Evolutionary conservation across 2,113 vertebrate genomes (phyloP).

Genomic region (Solea solea): DNA sequence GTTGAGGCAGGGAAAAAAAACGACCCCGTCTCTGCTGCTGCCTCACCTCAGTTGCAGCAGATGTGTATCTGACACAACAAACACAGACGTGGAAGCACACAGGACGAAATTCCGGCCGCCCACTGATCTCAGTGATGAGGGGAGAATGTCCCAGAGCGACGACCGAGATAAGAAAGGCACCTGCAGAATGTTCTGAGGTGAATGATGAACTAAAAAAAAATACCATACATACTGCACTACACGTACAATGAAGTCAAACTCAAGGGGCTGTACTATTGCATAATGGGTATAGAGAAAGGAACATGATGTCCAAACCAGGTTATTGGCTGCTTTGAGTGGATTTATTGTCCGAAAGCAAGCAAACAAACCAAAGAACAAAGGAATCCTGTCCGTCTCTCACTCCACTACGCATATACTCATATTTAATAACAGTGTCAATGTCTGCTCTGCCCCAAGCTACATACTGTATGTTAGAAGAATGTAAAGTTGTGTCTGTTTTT

Average conservation of each 20-base stretch:
- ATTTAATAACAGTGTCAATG: no score
- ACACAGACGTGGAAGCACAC: conserved; percentile 20
- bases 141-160: conserved; percentile 53
- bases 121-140: conserved; percentile 53
- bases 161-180: conserved; percentile 72
- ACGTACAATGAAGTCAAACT: not conserved
- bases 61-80: conserved; percentile 24
- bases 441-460: no score
- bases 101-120: conserved; percentile 53
- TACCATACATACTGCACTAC: conserved; percentile 18
- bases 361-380: no score
- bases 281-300: no score
- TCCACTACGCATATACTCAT: no score
- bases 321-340: no score
- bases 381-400: no score
- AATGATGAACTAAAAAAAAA: conserved; percentile 34
- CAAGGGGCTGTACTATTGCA: no score
- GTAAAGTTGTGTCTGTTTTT: no score
- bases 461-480: no score
- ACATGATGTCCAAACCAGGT: no score
- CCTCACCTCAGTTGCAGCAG: not conserved
- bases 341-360: no score
- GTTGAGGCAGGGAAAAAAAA: conserved; percentile 14
- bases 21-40: conserved; percentile 14
- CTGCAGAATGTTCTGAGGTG: conserved; percentile 62